Evolutionary conservation across 2,113 vertebrate genomes (phyloP).

Genomic region (Sapajus apella): DNA sequence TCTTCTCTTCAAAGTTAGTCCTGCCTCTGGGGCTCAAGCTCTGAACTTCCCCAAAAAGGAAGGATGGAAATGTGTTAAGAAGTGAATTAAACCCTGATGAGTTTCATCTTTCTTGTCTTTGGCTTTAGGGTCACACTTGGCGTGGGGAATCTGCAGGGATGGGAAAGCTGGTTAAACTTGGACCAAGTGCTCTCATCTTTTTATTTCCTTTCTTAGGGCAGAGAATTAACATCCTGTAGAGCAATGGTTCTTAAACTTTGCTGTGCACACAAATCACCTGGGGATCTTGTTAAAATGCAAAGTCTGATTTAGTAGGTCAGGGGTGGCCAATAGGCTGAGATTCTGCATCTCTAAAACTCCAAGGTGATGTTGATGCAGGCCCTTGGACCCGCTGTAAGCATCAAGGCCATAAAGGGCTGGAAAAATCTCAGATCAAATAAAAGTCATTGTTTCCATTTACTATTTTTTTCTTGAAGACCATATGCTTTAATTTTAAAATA

Average conservation of each 20-base stretch:
- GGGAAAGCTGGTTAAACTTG: neutral
- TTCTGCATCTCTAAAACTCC: neutral
- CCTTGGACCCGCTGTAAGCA: neutral
- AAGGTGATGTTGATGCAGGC: neutral
- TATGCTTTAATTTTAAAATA: conserved; percentile 61
- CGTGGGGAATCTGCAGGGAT: neutral
- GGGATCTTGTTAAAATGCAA: neutral
- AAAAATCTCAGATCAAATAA: neutral
- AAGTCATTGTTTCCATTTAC: neutral
- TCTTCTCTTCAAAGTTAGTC: neutral
- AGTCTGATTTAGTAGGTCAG: neutral
- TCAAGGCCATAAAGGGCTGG: neutral
- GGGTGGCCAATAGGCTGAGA: neutral
- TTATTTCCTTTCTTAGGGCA: neutral
- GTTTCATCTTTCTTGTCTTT: neutral
- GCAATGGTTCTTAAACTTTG: neutral
- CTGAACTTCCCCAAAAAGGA: neutral
- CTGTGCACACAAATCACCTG: neutral
- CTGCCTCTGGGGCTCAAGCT: neutral
- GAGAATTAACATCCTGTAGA: neutral
- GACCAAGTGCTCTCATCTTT: neutral
- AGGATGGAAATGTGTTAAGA: neutral
- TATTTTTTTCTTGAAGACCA: neutral
- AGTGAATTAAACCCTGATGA: neutral
- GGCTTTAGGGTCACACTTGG: neutral